Percentiles rank a stretch among this genome's conserved stretches.
Evolutionary conservation across 2,113 vertebrate species (phyloP).

Genomic region (Australoheros scitulus): DNA sequence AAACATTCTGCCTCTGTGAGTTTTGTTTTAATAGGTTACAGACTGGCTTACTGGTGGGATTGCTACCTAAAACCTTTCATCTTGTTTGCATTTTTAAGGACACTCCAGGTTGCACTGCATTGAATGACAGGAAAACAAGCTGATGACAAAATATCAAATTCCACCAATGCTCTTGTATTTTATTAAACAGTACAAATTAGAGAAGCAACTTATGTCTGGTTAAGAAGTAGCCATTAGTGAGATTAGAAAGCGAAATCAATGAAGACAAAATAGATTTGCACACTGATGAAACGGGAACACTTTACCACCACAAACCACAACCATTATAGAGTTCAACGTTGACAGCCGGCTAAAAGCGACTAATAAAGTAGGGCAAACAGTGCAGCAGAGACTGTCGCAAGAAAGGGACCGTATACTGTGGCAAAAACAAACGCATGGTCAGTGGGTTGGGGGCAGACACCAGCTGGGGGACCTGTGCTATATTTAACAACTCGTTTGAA

Average conservation of each 20-base stretch:
- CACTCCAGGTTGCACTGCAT: neutral
- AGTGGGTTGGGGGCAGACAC: conserved; percentile 33
- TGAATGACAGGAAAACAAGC: neutral
- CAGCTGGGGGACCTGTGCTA: conserved; percentile 54
- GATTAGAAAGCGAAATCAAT: neutral
- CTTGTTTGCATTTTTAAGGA: neutral
- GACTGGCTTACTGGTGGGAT: conserved; percentile 6
- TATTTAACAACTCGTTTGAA: conserved; percentile 54
- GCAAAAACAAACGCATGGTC: conserved; percentile 52
- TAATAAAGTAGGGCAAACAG: conserved; percentile 59
- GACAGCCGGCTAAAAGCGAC: conserved; percentile 6
- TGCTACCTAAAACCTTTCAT: conserved; percentile 18
- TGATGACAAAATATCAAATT: neutral
- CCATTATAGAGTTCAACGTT: neutral
- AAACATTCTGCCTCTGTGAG: neutral
- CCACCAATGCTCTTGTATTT: neutral
- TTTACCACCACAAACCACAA: neutral
- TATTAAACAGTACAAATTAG: neutral
- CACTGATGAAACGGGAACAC: neutral
- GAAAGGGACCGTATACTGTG: neutral
- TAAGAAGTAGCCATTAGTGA: neutral
- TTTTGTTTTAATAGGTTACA: conserved; percentile 3
- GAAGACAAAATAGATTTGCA: neutral
- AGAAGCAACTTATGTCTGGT: neutral
- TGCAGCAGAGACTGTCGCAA: conserved; percentile 34